Conservation (phyloP, 2,113 vertebrate species). For the Oceanodroma tethys region DNA sequence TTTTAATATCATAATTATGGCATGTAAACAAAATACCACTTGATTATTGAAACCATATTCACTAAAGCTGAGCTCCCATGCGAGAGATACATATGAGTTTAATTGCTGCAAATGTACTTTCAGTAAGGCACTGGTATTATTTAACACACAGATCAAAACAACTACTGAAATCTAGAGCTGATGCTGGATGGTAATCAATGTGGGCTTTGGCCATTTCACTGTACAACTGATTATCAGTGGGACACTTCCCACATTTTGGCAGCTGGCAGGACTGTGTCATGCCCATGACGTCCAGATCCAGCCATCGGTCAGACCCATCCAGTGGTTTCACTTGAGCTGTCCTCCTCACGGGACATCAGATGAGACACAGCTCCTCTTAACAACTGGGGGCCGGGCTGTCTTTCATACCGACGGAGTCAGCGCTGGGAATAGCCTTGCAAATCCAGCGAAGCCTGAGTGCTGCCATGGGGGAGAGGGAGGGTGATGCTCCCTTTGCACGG, state of each 20-base stretch:
- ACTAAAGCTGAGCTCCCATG: constrained; percentile 13
- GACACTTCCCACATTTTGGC: neutral
- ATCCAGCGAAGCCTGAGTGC: rapidly evolving
- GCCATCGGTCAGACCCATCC: neutral
- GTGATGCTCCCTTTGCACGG: rapidly evolving
- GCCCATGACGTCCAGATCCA: neutral
- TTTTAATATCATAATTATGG: constrained; percentile 27
- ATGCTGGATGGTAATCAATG: neutral
- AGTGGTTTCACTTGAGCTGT: neutral
- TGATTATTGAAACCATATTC: constrained; percentile 54
- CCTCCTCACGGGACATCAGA: neutral
- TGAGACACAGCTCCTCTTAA: neutral
- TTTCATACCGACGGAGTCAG: neutral
- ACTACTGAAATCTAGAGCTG: neutral
- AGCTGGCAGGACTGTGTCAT: neutral
- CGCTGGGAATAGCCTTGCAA: neutral
- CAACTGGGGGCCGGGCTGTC: neutral
- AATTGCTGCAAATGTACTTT: constrained; percentile 36
- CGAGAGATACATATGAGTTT: constrained; percentile 19
- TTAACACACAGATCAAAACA: constrained; percentile 26
- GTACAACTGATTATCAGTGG: neutral
- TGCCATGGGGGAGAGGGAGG: neutral
- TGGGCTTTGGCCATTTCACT: neutral
- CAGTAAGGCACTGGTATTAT: neutral
- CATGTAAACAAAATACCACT: constrained; percentile 58